Evolutionary conservation across 2,113 vertebrate genomes (phyloP).

Genomic region (Sporophila hypoxantha): DNA sequence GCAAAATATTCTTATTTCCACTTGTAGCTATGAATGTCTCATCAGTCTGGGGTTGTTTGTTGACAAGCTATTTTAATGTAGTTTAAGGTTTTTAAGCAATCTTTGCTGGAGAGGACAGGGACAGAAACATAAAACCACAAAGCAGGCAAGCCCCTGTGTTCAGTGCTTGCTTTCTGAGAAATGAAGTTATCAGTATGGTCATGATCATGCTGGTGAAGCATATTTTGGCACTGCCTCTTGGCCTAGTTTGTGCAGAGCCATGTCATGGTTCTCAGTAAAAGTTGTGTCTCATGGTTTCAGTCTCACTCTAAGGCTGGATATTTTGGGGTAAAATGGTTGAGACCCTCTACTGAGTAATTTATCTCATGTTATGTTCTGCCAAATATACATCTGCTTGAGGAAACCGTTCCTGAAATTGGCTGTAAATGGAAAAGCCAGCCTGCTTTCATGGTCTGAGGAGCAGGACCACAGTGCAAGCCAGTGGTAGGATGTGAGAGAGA

Average conservation of each 20-base stretch:
- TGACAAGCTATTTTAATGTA: neutral
- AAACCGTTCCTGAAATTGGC: neutral
- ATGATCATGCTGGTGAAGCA: fast-evolving
- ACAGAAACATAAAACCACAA: fast-evolving
- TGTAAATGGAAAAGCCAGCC: neutral
- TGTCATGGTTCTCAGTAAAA: neutral
- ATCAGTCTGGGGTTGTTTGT: neutral
- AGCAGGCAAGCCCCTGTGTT: neutral
- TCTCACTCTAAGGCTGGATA: neutral
- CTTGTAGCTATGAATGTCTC: neutral
- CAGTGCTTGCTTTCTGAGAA: neutral
- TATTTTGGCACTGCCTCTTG: neutral
- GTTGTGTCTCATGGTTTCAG: fast-evolving
- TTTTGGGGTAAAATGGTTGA: neutral
- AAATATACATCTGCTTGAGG: neutral
- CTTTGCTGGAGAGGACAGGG: neutral
- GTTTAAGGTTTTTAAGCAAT: neutral
- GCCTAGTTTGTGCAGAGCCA: neutral
- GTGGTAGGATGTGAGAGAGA: neutral
- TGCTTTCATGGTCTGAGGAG: neutral
- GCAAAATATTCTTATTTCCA: neutral
- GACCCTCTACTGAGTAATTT: neutral
- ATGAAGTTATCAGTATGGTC: fast-evolving
- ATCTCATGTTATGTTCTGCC: neutral
- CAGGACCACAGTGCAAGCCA: neutral